phyloP scores from a whole-genome alignment of 2,113 vertebrate species.

The Kryptolebias marmoratus region DNA sequence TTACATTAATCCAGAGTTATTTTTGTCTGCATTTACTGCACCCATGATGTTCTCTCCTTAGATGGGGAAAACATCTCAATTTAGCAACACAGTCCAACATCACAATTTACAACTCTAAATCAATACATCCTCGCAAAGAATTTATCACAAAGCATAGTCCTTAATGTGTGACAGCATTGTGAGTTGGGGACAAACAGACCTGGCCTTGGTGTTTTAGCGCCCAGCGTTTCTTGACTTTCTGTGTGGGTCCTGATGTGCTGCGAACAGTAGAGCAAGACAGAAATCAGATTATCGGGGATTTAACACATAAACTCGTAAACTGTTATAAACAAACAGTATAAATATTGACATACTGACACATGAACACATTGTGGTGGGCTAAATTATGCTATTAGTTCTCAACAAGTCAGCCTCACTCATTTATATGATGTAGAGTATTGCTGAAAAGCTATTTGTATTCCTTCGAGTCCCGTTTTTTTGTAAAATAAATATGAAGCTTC shows the following conservation, averaged over 20 bases:
- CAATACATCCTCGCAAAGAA: no score
- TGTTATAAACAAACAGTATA: not conserved
- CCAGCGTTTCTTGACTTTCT: not conserved
- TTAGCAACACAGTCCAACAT: no score
- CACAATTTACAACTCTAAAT: no score
- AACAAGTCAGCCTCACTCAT: not conserved
- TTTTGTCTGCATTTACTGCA: no score
- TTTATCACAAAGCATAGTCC: no score
- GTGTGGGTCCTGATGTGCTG: slow-evolving; percentile 43
- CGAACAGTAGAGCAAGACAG: slow-evolving; percentile 28
- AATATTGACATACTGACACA: slow-evolving; percentile 2
- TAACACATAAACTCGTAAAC: slow-evolving; percentile 10
- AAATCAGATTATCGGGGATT: slow-evolving; percentile 53
- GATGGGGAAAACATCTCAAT: no score
- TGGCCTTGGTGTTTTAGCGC: not conserved
- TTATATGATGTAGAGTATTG: not conserved
- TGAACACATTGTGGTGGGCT: slow-evolving; percentile 9
- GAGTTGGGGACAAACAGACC: no score
- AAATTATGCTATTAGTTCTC: not conserved
- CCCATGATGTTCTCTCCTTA: no score
- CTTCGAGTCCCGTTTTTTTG: not conserved
- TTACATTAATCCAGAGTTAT: no score
- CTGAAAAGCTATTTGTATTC: slow-evolving; percentile 1
- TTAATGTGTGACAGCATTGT: no score
- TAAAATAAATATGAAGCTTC: slow-evolving; percentile 7